Evolutionary conservation across 2,113 vertebrate species (phyloP), one percentile per base, ranked within the genome.

Genomic region (Agelaius tricolor): DNA sequence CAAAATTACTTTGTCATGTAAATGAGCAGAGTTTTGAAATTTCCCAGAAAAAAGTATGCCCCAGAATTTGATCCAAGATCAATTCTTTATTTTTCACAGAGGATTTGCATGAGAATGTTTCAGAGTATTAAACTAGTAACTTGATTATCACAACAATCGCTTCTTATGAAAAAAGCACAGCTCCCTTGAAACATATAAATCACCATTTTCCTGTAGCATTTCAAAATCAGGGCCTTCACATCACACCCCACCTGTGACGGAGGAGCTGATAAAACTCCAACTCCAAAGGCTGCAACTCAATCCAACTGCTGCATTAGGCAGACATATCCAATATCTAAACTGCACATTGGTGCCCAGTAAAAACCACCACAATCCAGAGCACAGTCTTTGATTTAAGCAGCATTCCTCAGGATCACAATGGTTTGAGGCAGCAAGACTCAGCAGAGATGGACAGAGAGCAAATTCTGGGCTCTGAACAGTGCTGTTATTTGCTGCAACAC

Each of bases 1-100:
- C 82, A 92, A 78, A 95, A 93, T 31, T 57, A 72, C 68, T 94
- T 94, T 75, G 30, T 63, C 61, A 74, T 68, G 49, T 44, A 92
- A 92, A 94, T 33, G 37, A 96, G 68, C 28, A 74, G 44, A 61
- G 61, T 61, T 90, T 74, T 75, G 69, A 96, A 90, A 96, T 65
- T 63, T 92, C 65, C 51, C 1, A 0, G 54, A 41, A 80, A 80
- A 83, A 95, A 74, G 28, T 35, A 73, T 47, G 39, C 31, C 67
- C 52, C 35, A 71, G 55, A 93, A 88, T 74, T 68, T 67, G 75
- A 88, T 78, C 84, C 57, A 75, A 82, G 76, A 91, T 82, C 76
- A 81, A 67, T 41, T 75, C 69, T 78, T 89, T 28, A 30, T 57
- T 93, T 87, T 90, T 72, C 74, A 52, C 41, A 58, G 11, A 68